These are phyloP conservation scores for Grapholita molesta DNA, from an alignment of 1,140 invertebrate species.

Conservation along the genomic window DNA sequence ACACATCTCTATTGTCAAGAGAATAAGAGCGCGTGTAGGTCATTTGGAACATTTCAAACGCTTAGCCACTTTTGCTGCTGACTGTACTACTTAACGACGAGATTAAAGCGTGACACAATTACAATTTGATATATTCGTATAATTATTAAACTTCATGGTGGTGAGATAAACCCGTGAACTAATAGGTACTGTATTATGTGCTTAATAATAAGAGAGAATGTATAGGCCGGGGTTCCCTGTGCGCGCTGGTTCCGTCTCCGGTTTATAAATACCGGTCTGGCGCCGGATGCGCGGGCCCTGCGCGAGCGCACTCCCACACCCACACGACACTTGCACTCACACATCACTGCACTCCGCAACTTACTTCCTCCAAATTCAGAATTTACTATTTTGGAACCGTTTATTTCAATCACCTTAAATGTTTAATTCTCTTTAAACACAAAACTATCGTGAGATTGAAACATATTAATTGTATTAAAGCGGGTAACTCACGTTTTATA, in stretches of 20 bases:
- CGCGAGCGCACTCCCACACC: conserved; percentile 26
- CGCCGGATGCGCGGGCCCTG: conserved; percentile 52
- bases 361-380: neutral
- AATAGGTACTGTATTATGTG: neutral
- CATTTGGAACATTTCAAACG: too few species aligned
- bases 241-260: conserved; percentile 57
- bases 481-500: too few species aligned
- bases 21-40: too few species aligned
- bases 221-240: conserved; percentile 40
- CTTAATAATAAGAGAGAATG: conserved; percentile 19
- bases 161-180: neutral
- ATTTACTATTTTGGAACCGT: neutral
- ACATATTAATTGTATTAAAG: too few species aligned
- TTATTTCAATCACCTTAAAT: neutral
- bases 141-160: neutral
- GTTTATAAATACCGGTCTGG: conserved; percentile 62
- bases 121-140: neutral
- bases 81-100: too few species aligned
- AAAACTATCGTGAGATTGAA: too few species aligned
- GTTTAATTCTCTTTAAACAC: too few species aligned
- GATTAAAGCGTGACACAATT: too few species aligned
- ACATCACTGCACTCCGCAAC: neutral
- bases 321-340: conserved; percentile 13
- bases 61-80: too few species aligned
- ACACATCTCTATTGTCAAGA: too few species aligned